Conservation (phyloP, 2,888 invertebrate species). For the Ganaspis brasiliensis region DNA sequence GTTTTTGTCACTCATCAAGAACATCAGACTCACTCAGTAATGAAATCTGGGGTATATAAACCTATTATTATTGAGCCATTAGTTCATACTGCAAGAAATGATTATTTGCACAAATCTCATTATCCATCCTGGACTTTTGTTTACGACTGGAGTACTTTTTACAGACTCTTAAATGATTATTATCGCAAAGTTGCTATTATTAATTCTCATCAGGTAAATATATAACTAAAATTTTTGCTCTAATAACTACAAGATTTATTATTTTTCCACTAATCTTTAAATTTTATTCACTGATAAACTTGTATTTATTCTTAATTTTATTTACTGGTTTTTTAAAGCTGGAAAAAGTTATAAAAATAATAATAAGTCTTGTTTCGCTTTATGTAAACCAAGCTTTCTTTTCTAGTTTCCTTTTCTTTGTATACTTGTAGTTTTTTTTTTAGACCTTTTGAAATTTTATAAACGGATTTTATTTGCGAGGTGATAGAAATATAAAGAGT, state of each 20-base stretch:
- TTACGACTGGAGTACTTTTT: conserved; percentile 69
- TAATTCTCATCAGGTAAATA: conserved; percentile 71
- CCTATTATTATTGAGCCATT: conserved; percentile 68
- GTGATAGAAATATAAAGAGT: conserved; percentile 12
- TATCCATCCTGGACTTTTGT: conserved; percentile 67
- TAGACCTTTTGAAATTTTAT: no score
- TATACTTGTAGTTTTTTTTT: no score
- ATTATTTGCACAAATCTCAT: conserved; percentile 54
- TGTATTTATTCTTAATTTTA: no score
- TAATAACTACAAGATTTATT: not conserved
- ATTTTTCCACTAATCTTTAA: no score
- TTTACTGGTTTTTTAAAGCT: no score
- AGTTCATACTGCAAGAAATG: conserved; percentile 63
- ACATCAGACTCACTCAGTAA: conserved; percentile 50
- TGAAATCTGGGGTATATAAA: conserved; percentile 65
- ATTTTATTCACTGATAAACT: no score
- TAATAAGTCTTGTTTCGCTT: no score
- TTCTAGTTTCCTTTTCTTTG: no score
- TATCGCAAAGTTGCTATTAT: conserved; percentile 66
- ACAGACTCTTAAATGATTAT: conserved; percentile 66
- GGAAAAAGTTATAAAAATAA: no score
- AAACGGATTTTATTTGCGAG: no score
- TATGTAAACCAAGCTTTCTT: no score
- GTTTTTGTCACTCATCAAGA: conserved; percentile 61
- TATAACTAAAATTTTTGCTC: not conserved